These are phyloP conservation scores for Tachysurus fulvidraco DNA, from an alignment of 2,113 vertebrate genomes.

Conservation along the genomic window DNA sequence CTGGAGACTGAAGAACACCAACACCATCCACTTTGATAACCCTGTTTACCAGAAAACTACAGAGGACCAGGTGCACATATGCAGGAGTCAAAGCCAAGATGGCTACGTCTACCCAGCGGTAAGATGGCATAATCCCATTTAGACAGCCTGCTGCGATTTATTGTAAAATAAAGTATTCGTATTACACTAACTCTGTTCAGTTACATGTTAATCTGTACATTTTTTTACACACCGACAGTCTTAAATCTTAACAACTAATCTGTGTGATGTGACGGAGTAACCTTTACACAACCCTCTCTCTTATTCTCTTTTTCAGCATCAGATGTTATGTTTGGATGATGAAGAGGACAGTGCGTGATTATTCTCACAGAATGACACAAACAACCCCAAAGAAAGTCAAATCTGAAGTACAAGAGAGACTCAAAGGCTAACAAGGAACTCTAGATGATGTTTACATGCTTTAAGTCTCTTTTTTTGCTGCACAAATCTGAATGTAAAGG, in stretches of 20 bases:
- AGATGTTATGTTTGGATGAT: constrained; percentile 83
- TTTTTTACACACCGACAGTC: background rate
- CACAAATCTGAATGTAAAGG: constrained; percentile 25
- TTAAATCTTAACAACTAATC: background rate
- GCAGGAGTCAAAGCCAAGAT: constrained; percentile 76
- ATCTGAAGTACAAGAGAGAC: background rate
- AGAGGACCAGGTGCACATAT: constrained; percentile 81
- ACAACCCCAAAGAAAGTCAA: constrained; percentile 33
- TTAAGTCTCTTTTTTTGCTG: background rate
- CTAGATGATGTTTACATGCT: background rate
- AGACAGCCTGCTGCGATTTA: background rate
- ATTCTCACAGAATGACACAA: background rate
- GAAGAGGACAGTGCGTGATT: constrained; percentile 68
- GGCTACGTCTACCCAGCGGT: constrained; percentile 84
- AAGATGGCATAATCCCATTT: constrained; percentile 37
- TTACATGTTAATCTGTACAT: background rate
- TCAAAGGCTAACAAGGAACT: background rate
- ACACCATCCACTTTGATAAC: constrained; percentile 90
- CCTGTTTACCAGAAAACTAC: constrained; percentile 93
- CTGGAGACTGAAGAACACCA: constrained; percentile 81
- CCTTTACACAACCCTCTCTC: background rate
- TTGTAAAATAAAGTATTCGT: background rate
- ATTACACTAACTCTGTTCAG: background rate
- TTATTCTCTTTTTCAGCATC: constrained; percentile 69
- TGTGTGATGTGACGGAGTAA: background rate